Evolutionary conservation across 2,888 invertebrate species (phyloP).

Genomic region (Sphaerophoria rueppellii): DNA sequence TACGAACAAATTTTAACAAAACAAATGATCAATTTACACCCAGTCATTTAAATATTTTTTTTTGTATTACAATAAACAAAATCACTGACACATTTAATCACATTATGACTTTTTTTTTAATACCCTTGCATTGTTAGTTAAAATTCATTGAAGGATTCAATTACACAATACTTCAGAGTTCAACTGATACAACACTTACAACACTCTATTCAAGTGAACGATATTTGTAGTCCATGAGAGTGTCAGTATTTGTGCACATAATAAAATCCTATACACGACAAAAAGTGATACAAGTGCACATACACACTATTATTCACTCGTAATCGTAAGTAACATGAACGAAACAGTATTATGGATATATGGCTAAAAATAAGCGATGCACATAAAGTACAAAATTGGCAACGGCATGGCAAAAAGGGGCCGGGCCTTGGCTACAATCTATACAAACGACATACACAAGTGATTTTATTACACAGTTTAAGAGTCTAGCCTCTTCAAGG

Average conservation of each 20-base stretch:
- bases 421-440: not conserved
- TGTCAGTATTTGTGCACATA: constrained; percentile 64
- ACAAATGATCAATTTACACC: no score
- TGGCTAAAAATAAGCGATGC: not conserved
- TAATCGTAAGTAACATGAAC: not conserved
- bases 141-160: constrained; percentile 57
- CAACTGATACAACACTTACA: constrained; percentile 64
- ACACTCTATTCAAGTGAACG: constrained; percentile 45
- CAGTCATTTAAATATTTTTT: no score
- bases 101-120: no score
- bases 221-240: constrained; percentile 44
- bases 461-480: constrained; percentile 17
- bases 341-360: no score
- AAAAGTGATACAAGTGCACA: not conserved
- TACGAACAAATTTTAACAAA: no score
- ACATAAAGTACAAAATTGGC: not conserved
- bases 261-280: constrained; percentile 40
- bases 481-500: constrained; percentile 3
- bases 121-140: constrained; percentile 20
- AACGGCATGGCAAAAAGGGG: not conserved
- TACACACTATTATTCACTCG: not conserved
- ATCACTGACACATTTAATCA: no score
- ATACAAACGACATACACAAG: not conserved
- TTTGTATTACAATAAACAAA: no score
- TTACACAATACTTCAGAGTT: constrained; percentile 49